Percentiles rank a stretch among this genome's conserved stretches.
Evolutionary conservation across 1,140 invertebrate species (phyloP).

Genomic region (Dendroctonus ponderosae): DNA sequence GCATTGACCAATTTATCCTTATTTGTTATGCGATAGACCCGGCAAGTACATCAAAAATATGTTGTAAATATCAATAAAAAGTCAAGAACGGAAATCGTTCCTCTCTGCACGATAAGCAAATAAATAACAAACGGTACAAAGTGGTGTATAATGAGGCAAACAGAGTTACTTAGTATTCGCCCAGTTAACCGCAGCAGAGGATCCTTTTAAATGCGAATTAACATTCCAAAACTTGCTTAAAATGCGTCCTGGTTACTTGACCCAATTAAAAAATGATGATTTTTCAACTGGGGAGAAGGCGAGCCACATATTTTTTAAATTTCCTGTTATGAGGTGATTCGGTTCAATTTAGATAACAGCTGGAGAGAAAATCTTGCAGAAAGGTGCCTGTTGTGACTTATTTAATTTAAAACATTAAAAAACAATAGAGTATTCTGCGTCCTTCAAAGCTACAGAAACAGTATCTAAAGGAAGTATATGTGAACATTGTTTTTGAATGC

Average conservation of each 20-base stretch:
- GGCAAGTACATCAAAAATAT: too few relatives aligned
- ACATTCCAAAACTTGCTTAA: neutral
- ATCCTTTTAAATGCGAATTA: too few relatives aligned
- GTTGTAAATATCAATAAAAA: too few relatives aligned
- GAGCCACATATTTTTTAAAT: neutral
- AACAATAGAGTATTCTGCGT: neutral
- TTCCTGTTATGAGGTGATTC: neutral
- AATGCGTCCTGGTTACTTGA: constrained; percentile 1
- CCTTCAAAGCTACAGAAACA: neutral
- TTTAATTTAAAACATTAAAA: neutral
- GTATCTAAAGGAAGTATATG: neutral
- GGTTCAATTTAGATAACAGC: neutral
- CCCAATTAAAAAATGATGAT: constrained; percentile 3
- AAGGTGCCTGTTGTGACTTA: neutral
- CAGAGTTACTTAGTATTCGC: too few relatives aligned
- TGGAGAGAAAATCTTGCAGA: neutral
- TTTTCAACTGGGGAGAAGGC: neutral
- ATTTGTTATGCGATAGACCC: too few relatives aligned
- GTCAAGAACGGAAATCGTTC: too few relatives aligned
- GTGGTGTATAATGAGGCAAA: too few relatives aligned
- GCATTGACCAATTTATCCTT: too few relatives aligned
- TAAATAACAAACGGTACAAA: too few relatives aligned
- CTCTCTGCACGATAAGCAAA: too few relatives aligned
- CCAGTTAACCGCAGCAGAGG: too few relatives aligned
- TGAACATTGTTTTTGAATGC: too few relatives aligned